Evolutionary conservation across 1,140 invertebrate genomes (phyloP), one percentile per base, ranked within the genome.

Genomic region (Frieseomelitta varia): DNA sequence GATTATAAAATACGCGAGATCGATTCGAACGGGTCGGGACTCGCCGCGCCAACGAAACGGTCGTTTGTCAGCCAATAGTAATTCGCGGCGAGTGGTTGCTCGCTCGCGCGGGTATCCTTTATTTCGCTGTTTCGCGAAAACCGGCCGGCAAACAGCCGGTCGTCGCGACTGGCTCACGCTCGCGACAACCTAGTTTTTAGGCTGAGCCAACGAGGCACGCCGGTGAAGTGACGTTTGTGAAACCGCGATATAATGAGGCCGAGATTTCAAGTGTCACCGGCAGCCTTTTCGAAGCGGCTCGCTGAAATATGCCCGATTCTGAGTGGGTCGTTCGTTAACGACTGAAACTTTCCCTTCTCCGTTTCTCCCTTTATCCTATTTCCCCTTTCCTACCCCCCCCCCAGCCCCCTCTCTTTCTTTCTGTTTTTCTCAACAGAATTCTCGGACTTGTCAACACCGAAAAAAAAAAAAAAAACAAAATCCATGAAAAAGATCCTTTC

Each of bases 191-290:
- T 53, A 65, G 65, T 84, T 84, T 84, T 80, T 80, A 80, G 51
- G 21, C 69, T 27, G 27, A 56, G 53, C 51, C 71, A 68, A 77
- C 81, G 81, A 77, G 73, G 61, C 71, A 30, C 56, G 34, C 55
- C 58, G 81, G 68, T 72, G 72, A 79, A 79, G 77, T 79, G 82
- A 84, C 76, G 76, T 84, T 84, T 84, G 78, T 58, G 83, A 80
- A 72, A 80, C 83, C 83, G n/a, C 78, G 83, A 80, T 80, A 84
- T 84, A 84, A 84, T 74, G 83, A 74, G 83, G 78, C 83, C 83
- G 83, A 72, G 77, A 79, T 80, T 84, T 84, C 83, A 80, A 84
- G 83, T 84, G 83, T 80, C 83, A 84, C 68, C 24, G 78, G 51
- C 82, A 84, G 77, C 56, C 83, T 84, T 84, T 84, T 79, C 68